Conservation (phyloP, 2,888 invertebrate genomes). For the Epirrita christyi region DNA sequence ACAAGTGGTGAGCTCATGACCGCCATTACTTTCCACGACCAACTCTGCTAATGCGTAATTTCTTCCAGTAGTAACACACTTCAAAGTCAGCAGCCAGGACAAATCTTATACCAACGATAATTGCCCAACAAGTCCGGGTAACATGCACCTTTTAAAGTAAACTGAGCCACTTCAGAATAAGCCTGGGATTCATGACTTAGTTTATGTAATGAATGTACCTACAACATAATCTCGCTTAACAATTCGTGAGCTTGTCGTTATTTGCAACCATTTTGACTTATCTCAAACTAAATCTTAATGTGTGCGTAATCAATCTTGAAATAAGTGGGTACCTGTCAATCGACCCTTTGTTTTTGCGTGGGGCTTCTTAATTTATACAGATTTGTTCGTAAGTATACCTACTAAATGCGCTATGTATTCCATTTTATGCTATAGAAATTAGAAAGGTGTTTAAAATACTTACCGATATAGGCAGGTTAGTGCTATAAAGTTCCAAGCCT, state of each 20-base stretch:
- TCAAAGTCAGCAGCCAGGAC: too few relatives aligned
- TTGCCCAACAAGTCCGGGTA: too few relatives aligned
- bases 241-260: conserved; percentile 28
- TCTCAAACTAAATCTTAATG: conserved; percentile 30
- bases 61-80: too few relatives aligned
- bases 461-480: too few relatives aligned
- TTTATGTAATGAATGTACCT: not conserved
- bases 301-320: conserved; percentile 29
- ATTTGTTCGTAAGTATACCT: not conserved
- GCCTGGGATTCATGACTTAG: not conserved
- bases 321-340: conserved; percentile 21
- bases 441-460: too few relatives aligned
- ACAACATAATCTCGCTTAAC: not conserved
- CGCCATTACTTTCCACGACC: too few relatives aligned
- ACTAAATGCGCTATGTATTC: too few relatives aligned
- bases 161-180: not conserved
- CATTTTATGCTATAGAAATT: too few relatives aligned
- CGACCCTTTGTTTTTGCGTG: conserved; percentile 20
- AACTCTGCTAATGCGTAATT: too few relatives aligned
- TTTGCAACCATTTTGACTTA: conserved; percentile 29
- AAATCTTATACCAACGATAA: too few relatives aligned
- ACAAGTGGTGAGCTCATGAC: too few relatives aligned
- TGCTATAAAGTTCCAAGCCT: too few relatives aligned
- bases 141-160: not conserved
- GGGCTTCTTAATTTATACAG: not conserved